Conservation (phyloP, 2,797 vertebrate genomes). For the Podarcis siculus region DNA sequence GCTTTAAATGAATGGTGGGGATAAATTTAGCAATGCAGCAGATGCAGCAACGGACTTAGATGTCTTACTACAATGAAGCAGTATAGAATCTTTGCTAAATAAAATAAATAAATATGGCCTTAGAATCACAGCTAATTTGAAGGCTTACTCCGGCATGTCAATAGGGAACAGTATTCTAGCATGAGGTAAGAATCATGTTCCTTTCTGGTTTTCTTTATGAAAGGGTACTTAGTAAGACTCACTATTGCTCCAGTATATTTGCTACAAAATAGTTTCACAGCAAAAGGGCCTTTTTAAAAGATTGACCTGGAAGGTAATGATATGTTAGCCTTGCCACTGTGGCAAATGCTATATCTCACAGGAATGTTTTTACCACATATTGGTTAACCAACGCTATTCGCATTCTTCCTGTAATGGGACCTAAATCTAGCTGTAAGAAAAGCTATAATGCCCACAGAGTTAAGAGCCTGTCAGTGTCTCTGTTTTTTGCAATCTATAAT, state of each 20-base stretch:
- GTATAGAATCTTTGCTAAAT: background rate
- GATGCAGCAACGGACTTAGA: no score
- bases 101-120: background rate
- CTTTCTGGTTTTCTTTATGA: background rate
- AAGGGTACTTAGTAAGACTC: background rate
- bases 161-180: background rate
- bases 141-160: background rate
- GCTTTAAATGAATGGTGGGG: no score
- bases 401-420: background rate
- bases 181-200: background rate
- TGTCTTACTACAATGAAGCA: no score
- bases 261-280: background rate
- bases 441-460: constrained; percentile 5
- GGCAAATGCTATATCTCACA: background rate
- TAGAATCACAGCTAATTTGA: background rate
- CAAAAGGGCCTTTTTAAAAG: background rate
- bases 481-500: constrained; percentile 8
- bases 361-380: constrained; percentile 4
- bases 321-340: background rate
- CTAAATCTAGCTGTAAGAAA: constrained; percentile 25
- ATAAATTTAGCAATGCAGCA: no score
- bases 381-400: background rate
- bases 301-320: constrained; percentile 1
- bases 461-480: background rate
- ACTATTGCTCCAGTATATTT: background rate